Base-by-base conservation (phyloP, 2,797 vertebrate genomes). In the Poeciliopsis paucimaculata region DNA sequence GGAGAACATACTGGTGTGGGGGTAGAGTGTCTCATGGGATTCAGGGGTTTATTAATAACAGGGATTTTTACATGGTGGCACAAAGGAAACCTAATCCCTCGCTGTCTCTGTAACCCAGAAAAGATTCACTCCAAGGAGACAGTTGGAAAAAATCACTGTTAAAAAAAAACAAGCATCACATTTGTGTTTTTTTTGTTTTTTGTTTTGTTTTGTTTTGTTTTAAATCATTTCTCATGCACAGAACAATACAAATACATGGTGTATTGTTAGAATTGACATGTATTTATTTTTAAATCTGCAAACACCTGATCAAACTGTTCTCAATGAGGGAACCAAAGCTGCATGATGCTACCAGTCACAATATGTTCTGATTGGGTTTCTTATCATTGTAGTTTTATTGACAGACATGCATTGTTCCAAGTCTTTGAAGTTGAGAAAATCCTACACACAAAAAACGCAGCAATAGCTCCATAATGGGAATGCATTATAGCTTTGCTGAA, bases 101-200 rank as follows among this genome's bases (percentile, higher is more conserved):
- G 82, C 55, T 77, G 87, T 86, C 88, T 86, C 62, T 73, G 74
- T 93, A 91, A 92, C 93, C 92, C 82, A 93, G 92, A 94, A 93
- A 92, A 76, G 77, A 80, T 83, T 82, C 1, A 6, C 80, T 89
- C 84, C 77, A 73, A 83, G 79, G 86, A 87, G 84, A 84, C 75
- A 43, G 13, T 76, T 70, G 46, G 72, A 77, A 70, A 81, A 76
- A 10, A 2, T 3, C 49, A 53, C 47, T 15, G 2, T 43, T 28
- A 28, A 36, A 15, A 49, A 20, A n/a, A 3, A 23, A 43, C 6
- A 28, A 62, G 39, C 72, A 51, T 73, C 47, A 39, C 20, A 7
- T 20, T 49, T 53, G 28, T 49, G 4, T 41, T 51, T 41, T 74
- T 41, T n/a, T n/a, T n/a, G n/a, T n/a, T n/a, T n/a, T n/a, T n/a